These are phyloP conservation scores for Strigamia maritima DNA, from an alignment of 2,888 invertebrate genomes.

Conservation along the genomic window DNA sequence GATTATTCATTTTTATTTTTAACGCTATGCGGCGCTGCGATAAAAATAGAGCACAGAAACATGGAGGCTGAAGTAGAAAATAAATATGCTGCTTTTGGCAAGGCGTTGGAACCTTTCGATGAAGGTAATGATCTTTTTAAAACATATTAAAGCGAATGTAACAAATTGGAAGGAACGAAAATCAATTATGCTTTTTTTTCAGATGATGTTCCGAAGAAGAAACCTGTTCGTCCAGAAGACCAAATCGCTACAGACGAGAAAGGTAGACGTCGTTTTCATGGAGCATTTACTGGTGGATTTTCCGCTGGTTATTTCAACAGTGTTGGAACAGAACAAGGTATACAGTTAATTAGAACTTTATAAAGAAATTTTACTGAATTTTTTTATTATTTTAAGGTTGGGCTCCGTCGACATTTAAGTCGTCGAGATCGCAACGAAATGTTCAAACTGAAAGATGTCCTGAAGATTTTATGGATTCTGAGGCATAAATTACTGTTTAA, in stretches of 20 bases:
- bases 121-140: conserved; percentile 63
- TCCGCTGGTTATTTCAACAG: conserved; percentile 97
- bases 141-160: not conserved
- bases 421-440: conserved; percentile 72
- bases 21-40: conserved; percentile 15
- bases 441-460: conserved; percentile 63
- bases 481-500: conserved; percentile 56
- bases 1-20: not conserved
- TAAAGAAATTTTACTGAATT: not conserved
- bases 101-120: conserved; percentile 73
- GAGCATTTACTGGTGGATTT: conserved; percentile 97
- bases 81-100: conserved; percentile 69
- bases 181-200: conserved; percentile 35
- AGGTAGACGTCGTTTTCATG: conserved; percentile 90
- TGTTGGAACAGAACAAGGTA: conserved; percentile 83
- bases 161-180: not conserved
- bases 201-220: conserved; percentile 78
- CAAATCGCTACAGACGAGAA: conserved; percentile 85
- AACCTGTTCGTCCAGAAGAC: conserved; percentile 71
- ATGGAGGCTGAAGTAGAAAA: conserved; percentile 61
- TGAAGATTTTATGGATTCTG: conserved; percentile 97
- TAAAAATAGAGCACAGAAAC: not conserved
- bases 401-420: conserved; percentile 85
- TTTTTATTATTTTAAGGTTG: conserved; percentile 62
- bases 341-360: not conserved